phyloP scores from a whole-genome alignment of 1,140 invertebrate species.

The Solenopsis fugax region DNA sequence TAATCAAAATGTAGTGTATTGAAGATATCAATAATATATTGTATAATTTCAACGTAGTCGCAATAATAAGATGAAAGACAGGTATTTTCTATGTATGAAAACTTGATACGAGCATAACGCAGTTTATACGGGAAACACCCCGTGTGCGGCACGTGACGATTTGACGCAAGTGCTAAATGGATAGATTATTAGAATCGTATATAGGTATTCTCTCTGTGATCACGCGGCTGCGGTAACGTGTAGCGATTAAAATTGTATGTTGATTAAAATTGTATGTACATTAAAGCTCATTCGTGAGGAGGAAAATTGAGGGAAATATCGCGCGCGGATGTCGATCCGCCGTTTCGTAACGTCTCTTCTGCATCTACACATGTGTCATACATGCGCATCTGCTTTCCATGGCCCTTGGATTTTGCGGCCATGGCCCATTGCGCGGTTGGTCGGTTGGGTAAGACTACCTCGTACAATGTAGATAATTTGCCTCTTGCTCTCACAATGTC shows the following conservation, averaged over 20 bases:
- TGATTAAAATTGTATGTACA: not conserved
- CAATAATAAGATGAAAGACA: too few species aligned
- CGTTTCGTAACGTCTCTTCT: conserved; percentile 22
- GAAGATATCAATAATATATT: too few species aligned
- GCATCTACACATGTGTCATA: not conserved
- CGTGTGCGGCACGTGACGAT: not conserved
- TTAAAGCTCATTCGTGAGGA: too few species aligned
- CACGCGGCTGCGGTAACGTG: not conserved
- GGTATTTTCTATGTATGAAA: too few species aligned
- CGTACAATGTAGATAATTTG: conserved; percentile 38
- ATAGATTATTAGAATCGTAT: not conserved
- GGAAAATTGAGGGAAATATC: conserved; percentile 11
- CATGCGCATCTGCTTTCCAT: not conserved
- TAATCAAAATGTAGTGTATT: too few species aligned
- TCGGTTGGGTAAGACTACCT: conserved; percentile 16
- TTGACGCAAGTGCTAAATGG: conserved; percentile 3
- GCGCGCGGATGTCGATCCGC: not conserved
- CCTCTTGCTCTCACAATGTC: not conserved
- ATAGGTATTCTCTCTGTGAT: not conserved
- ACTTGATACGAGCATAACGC: too few species aligned
- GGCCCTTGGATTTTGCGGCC: conserved; percentile 53
- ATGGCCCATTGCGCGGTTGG: conserved; percentile 37
- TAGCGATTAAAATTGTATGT: not conserved
- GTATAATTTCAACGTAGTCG: too few species aligned
- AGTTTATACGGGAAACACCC: not conserved